Evolutionary conservation across 2,113 vertebrate genomes (phyloP), one percentile per base, ranked within the genome.

Genomic region (Perca schrenkii): DNA sequence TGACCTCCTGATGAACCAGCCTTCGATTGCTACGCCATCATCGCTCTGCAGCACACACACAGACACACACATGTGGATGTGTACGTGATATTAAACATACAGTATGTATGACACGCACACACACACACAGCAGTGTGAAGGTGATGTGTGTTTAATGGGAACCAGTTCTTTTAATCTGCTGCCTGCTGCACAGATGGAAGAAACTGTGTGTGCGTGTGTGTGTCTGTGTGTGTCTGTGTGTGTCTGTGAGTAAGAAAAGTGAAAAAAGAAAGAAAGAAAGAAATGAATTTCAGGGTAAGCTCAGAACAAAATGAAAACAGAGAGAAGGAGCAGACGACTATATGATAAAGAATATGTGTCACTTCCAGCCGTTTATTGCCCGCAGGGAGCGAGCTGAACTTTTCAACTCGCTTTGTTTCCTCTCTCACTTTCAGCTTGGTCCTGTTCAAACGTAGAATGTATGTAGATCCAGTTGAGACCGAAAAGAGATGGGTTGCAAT

Each of bases 311-410:
- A 76, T 60, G 36, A 72, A 75, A 69, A 66, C 52, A 58, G 76
- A 74, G 49, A 47, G 80, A 80, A 54, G 21, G 82, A 84, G 74
- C 47, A 83, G 74, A 68, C 12, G 47, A 66, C 61, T 72, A 56
- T 64, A 82, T 87, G 88, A 88, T 82, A 57, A 64, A 89, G 86
- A 86, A 74, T 79, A 57, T 76, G 53, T 84, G 82, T 88, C 86
- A 84, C 85, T 85, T 65, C 62, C 86, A 84, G 87, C 74, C 80
- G 76, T 83, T 90, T 80, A 75, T 78, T 84, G 96, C 95, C 97
- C 95, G 94, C 91, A 67, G 97, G 97, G 97, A 96, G 96, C 94
- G 89, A 89, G 89, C 71, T 98, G 98, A 98, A 98, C 97, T 98
- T 97, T 98, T 98, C 97, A 98, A 98, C 97, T 96, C 94, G 12